Percentiles rank a stretch among this genome's conserved stretches.
These are phyloP conservation scores for Cryptocheilus praepositus DNA, from an alignment of 2,888 invertebrate genomes.

Conservation along the genomic window DNA sequence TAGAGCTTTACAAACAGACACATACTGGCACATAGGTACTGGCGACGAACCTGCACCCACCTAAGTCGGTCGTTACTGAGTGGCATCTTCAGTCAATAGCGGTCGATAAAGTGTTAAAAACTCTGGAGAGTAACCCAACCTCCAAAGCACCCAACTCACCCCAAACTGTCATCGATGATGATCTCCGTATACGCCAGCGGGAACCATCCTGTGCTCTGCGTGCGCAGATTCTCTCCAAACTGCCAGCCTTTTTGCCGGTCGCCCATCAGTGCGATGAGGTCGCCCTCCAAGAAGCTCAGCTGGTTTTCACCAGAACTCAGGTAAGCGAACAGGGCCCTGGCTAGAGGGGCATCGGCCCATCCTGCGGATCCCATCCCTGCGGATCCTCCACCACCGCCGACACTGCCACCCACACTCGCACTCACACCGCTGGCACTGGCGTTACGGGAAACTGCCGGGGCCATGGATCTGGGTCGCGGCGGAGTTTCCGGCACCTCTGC, in stretches of 20 bases:
- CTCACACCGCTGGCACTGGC: conserved; percentile 56
- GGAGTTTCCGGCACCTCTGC: conserved; percentile 73
- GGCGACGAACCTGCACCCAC: no score
- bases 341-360: conserved; percentile 84
- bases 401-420: conserved; percentile 49
- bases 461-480: conserved; percentile 82
- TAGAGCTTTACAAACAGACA: no score
- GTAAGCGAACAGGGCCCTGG: conserved; percentile 92
- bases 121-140: no score
- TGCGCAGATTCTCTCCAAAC: conserved; percentile 94
- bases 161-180: conserved; percentile 81
- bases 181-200: conserved; percentile 95
- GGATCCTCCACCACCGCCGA: conserved; percentile 54
- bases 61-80: no score
- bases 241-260: conserved; percentile 97
- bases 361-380: conserved; percentile 59
- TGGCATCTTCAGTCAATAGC: no score
- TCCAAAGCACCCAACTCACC: conserved; percentile 74
- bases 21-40: no score
- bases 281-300: conserved; percentile 93
- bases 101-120: no score
- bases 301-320: conserved; percentile 93
- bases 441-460: conserved; percentile 72
- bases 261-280: conserved; percentile 90
- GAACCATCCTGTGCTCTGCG: conserved; percentile 96